A percentile compares a stretch with the other conserved stretches of the same genome.
Evolutionary conservation across 2,888 invertebrate species (phyloP).

Genomic region (Harpalus rufipes): DNA sequence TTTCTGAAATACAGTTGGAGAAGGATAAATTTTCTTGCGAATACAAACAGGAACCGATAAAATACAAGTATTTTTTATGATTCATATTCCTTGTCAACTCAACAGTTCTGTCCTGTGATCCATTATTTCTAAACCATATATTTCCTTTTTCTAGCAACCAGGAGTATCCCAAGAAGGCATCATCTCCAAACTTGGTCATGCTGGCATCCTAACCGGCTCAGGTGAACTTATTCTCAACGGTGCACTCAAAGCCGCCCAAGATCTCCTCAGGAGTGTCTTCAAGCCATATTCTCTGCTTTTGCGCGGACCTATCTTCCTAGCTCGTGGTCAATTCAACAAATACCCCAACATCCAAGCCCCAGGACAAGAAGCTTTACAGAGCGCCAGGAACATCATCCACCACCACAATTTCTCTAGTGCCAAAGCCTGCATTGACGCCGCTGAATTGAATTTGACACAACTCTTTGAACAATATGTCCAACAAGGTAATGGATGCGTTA

Average conservation of each 20-base stretch:
- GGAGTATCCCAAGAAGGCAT: slow-evolving; percentile 11
- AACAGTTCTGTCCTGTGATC: too few relatives aligned
- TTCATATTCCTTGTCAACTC: too few relatives aligned
- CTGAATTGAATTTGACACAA: not conserved
- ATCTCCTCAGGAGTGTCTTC: not conserved
- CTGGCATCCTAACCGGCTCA: not conserved
- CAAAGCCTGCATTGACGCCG: not conserved
- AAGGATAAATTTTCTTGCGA: too few relatives aligned
- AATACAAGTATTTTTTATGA: too few relatives aligned
- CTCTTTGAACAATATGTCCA: slow-evolving; percentile 1
- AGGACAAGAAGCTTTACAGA: not conserved
- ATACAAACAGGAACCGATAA: too few relatives aligned
- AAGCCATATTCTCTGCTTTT: not conserved
- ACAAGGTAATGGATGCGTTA: not conserved
- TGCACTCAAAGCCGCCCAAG: not conserved
- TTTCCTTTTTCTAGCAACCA: not conserved
- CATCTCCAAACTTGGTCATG: not conserved
- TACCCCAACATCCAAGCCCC: not conserved
- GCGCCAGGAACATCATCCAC: not conserved
- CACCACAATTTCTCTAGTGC: not conserved
- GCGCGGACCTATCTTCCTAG: not conserved
- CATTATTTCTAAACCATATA: too few relatives aligned
- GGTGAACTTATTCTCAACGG: not conserved
- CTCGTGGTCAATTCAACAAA: not conserved
- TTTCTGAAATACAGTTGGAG: too few relatives aligned